Evolutionary conservation across 2,797 vertebrate genomes (phyloP).

Genomic region (Decapterus maruadsi): DNA sequence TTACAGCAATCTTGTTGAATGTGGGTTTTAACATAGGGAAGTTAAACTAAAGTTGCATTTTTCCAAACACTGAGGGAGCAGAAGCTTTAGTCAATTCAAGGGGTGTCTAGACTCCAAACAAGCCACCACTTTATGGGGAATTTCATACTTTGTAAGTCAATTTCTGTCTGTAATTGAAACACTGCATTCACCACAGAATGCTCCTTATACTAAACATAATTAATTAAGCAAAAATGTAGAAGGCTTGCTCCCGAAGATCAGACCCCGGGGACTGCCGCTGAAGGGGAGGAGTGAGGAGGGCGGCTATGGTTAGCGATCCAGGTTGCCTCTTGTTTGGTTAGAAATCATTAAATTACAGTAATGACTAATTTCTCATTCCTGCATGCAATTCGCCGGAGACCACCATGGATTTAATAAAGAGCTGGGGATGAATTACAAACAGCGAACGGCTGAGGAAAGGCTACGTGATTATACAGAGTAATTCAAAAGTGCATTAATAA

Average conservation of each 20-base stretch:
- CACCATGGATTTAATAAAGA: constrained; percentile 88
- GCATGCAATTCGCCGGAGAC: constrained; percentile 82
- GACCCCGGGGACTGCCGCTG: constrained; percentile 69
- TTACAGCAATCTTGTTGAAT: neutral
- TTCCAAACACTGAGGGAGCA: constrained; percentile 13
- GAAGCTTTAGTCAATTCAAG: constrained; percentile 17
- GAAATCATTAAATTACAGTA: constrained; percentile 91
- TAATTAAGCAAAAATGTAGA: constrained; percentile 84
- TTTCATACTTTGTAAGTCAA: constrained; percentile 79
- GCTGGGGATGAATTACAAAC: constrained; percentile 86
- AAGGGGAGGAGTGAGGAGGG: constrained; percentile 45
- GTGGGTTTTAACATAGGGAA: constrained; percentile 3
- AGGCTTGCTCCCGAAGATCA: constrained; percentile 80
- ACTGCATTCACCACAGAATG: constrained; percentile 74
- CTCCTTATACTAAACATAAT: constrained; percentile 83
- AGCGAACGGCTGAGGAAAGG: constrained; percentile 71
- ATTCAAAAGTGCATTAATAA: constrained; percentile 90
- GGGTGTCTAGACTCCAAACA: constrained; percentile 47
- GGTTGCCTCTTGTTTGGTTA: constrained; percentile 86
- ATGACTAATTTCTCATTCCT: constrained; percentile 90
- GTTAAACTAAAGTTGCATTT: neutral
- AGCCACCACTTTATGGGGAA: constrained; percentile 49
- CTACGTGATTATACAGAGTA: constrained; percentile 85
- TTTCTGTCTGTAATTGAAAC: constrained; percentile 83
- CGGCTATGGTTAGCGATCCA: constrained; percentile 76